A percentile compares a stretch with the other conserved stretches of the same genome.
Conservation (phyloP, 2,113 vertebrate genomes). For the Chionodraco myersi region DNA sequence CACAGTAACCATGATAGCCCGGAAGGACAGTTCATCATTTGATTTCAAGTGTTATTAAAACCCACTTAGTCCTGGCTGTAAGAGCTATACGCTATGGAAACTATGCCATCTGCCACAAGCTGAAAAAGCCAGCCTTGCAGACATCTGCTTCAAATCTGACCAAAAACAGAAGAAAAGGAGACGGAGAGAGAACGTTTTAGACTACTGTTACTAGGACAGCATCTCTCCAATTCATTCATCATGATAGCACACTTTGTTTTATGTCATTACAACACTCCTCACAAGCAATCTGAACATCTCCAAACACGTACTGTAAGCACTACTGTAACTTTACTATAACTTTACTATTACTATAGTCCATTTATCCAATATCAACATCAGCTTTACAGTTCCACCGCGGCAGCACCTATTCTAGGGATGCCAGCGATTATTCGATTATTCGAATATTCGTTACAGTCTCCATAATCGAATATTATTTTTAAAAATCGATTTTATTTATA, state of each 20-base stretch:
- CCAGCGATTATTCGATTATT: no score
- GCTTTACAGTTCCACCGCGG: neutral
- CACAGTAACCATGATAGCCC: conserved; percentile 25
- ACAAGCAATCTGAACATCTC: conserved; percentile 15
- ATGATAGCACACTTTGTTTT: conserved; percentile 24
- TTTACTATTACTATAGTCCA: neutral
- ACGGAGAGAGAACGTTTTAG: neutral
- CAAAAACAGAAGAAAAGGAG: conserved; percentile 32
- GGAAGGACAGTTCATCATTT: conserved; percentile 71
- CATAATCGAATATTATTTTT: no score
- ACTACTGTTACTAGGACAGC: conserved; percentile 25
- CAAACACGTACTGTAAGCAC: neutral
- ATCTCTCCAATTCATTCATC: conserved; percentile 18
- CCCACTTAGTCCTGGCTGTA: conserved; percentile 72
- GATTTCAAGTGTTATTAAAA: conserved; percentile 80
- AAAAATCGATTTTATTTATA: no score
- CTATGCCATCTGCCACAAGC: conserved; percentile 61
- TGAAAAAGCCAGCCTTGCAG: conserved; percentile 54
- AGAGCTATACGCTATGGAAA: conserved; percentile 68
- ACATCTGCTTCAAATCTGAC: conserved; percentile 79
- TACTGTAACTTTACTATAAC: no score
- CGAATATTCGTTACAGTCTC: no score
- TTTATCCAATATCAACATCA: neutral
- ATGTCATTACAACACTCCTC: conserved; percentile 19
- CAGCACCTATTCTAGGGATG: neutral